These are phyloP conservation scores for Turdus rufiventris DNA, from an alignment of 2,113 vertebrate species.

Conservation along the genomic window DNA sequence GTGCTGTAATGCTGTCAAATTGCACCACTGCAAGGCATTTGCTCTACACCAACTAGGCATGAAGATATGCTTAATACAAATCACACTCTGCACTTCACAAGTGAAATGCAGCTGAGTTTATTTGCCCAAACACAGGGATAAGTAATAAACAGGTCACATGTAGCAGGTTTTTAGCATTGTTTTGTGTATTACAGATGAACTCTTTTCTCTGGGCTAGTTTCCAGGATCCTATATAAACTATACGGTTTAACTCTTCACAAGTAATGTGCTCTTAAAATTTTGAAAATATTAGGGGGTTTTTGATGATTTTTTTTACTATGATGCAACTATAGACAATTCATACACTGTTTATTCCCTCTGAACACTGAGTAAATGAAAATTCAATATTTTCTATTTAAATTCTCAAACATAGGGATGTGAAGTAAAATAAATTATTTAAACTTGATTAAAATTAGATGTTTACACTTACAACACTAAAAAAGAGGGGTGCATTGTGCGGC, in stretches of 20 bases:
- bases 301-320: background rate
- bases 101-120: background rate
- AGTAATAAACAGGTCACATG: background rate
- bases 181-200: background rate
- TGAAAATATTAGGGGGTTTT: background rate
- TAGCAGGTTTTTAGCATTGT: background rate
- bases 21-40: background rate
- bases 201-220: background rate
- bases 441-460: background rate
- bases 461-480: background rate
- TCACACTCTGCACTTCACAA: background rate
- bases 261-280: background rate
- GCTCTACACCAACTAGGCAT: background rate
- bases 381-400: background rate
- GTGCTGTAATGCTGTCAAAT: background rate
- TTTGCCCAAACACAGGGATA: background rate
- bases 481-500: background rate
- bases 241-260: background rate
- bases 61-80: background rate
- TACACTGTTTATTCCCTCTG: background rate
- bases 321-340: background rate
- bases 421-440: background rate
- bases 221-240: background rate
- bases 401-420: background rate
- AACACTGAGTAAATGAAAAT: background rate